Percentiles rank a stretch among this genome's conserved stretches.
These are phyloP conservation scores for Cyprinodon variegatus DNA, from an alignment of 2,113 vertebrate genomes.

Conservation along the genomic window DNA sequence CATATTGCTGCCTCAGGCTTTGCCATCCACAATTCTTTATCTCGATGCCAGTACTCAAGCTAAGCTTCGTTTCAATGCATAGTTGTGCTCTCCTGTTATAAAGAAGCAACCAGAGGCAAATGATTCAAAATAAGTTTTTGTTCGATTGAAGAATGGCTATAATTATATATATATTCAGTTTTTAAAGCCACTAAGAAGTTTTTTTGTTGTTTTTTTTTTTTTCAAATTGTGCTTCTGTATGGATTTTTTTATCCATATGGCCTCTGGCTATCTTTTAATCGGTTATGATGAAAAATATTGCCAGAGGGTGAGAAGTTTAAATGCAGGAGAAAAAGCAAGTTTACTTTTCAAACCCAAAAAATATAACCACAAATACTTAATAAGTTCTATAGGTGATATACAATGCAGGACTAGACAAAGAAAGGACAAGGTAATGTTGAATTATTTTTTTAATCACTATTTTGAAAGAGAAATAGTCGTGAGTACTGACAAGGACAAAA, in stretches of 20 bases:
- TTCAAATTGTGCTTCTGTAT: too few relatives aligned
- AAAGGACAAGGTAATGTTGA: not conserved
- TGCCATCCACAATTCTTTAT: conserved; percentile 26
- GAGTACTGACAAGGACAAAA: not conserved
- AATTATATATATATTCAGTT: too few relatives aligned
- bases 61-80: conserved; percentile 12
- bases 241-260: too few relatives aligned
- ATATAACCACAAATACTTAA: not conserved
- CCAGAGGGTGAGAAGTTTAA: not conserved
- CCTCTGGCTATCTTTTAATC: too few relatives aligned
- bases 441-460: not conserved
- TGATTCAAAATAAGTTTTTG: not conserved
- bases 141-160: conserved; percentile 8
- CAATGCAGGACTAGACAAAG: not conserved
- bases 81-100: not conserved
- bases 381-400: not conserved
- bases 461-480: not conserved
- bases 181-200: too few relatives aligned
- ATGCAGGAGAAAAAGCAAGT: not conserved
- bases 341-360: not conserved
- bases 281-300: too few relatives aligned
- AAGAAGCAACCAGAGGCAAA: not conserved
- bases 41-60: conserved; percentile 14
- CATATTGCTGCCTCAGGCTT: conserved; percentile 27
- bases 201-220: too few relatives aligned